A percentile compares a stretch with the other conserved stretches of the same genome.
phyloP scores from a whole-genome alignment of 2,113 vertebrate genomes.

The Phaethon lepturus region DNA sequence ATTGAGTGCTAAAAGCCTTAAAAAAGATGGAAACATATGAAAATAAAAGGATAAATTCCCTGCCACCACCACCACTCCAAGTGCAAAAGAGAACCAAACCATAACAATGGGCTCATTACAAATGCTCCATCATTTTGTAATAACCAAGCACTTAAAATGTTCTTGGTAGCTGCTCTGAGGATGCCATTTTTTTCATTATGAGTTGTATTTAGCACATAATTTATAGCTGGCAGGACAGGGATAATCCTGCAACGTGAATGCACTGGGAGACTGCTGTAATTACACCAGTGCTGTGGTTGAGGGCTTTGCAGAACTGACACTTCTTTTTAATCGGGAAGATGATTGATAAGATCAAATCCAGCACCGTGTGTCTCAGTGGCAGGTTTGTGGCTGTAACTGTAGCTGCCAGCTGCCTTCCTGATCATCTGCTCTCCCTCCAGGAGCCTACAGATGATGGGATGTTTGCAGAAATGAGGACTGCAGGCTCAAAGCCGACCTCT shows the following conservation, averaged over 20 bases:
- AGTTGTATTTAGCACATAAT: constrained; percentile 70
- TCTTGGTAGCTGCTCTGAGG: constrained; percentile 64
- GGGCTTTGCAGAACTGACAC: constrained; percentile 52
- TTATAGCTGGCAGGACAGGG: constrained; percentile 74
- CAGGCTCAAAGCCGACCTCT: not conserved
- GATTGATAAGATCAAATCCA: constrained; percentile 75
- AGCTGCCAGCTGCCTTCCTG: constrained; percentile 23
- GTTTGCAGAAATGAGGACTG: not conserved
- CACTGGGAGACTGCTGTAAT: constrained; percentile 50
- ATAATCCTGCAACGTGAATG: constrained; percentile 61
- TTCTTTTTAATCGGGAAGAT: constrained; percentile 51
- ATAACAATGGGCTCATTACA: constrained; percentile 66
- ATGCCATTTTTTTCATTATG: constrained; percentile 75
- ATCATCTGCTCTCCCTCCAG: not conserved
- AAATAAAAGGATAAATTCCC: constrained; percentile 57
- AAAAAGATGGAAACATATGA: constrained; percentile 53
- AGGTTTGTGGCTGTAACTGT: constrained; percentile 27
- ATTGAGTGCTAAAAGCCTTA: constrained; percentile 66
- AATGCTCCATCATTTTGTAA: constrained; percentile 72
- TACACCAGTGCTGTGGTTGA: constrained; percentile 62
- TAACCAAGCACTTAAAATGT: constrained; percentile 61
- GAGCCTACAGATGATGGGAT: not conserved
- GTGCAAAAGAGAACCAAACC: constrained; percentile 39
- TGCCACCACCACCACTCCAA: constrained; percentile 35
- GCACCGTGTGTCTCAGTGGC: not conserved